A percentile compares a stretch with the other conserved stretches of the same genome.
These are phyloP conservation scores for Odontocolon sp. DNA, from an alignment of 2,888 invertebrate species.

Conservation along the genomic window DNA sequence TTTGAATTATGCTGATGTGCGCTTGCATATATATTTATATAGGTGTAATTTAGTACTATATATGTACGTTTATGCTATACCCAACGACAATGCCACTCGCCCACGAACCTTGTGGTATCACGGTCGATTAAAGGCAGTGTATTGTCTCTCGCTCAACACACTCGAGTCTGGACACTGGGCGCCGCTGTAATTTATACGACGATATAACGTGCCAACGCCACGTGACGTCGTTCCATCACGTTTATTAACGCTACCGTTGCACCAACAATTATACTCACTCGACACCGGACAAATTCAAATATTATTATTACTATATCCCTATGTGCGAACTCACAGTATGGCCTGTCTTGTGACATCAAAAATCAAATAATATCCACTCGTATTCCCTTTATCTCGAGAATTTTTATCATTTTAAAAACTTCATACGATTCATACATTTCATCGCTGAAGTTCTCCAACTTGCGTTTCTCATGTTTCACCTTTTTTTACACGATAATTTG, in stretches of 20 bases:
- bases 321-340: constrained; percentile 11
- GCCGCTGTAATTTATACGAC: constrained; percentile 44
- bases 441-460: no score
- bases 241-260: constrained; percentile 54
- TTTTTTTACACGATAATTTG: no score
- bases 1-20: constrained; percentile 1
- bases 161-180: constrained; percentile 30
- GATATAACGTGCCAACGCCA: constrained; percentile 46
- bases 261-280: constrained; percentile 49
- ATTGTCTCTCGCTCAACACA: constrained; percentile 45
- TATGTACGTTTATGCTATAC: not conserved
- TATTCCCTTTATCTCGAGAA: no score
- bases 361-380: no score
- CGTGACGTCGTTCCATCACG: constrained; percentile 52
- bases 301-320: constrained; percentile 24
- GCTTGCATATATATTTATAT: not conserved
- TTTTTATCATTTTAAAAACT: no score
- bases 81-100: not conserved
- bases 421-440: no score
- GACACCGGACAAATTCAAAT: constrained; percentile 49
- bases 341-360: constrained; percentile 8
- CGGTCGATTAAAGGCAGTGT: constrained; percentile 43
- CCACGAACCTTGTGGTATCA: not conserved
- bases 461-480: no score
- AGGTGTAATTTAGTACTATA: not conserved